Conservation (phyloP, 1,140 invertebrate species). For the Aethina tumida region DNA sequence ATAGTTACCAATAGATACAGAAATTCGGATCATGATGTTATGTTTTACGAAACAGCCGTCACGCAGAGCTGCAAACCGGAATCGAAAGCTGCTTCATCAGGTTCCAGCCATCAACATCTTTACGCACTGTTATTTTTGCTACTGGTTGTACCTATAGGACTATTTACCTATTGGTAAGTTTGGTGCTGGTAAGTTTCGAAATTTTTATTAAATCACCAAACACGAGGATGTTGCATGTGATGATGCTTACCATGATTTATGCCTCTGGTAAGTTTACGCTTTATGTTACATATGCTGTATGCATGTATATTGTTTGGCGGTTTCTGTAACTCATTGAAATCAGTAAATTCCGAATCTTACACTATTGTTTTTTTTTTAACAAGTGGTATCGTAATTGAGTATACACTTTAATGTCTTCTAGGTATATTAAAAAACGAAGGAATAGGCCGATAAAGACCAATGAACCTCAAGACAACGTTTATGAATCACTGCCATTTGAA, state of each 20-base stretch:
- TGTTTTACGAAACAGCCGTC: conserved; percentile 23
- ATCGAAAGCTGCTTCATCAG: conserved; percentile 1
- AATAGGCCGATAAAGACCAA: conserved; percentile 4
- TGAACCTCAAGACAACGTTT: conserved; percentile 18
- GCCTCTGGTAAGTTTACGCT: too few relatives aligned
- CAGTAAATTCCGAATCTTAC: too few relatives aligned
- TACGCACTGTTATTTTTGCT: conserved; percentile 20
- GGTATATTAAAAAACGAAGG: conserved; percentile 19
- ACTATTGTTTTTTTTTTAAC: conserved; percentile 1
- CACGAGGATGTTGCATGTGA: neutral
- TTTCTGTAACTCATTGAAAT: neutral
- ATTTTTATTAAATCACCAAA: neutral
- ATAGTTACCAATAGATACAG: conserved; percentile 23
- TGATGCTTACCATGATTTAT: neutral
- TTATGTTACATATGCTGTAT: neutral
- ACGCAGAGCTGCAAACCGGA: conserved; percentile 4
- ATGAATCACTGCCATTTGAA: conserved; percentile 26
- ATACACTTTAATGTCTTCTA: conserved; percentile 8
- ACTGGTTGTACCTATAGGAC: conserved; percentile 19
- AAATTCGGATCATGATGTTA: conserved; percentile 20
- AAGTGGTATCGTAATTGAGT: neutral
- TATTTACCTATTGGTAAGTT: conserved; percentile 20
- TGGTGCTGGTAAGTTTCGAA: neutral
- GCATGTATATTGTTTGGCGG: neutral
- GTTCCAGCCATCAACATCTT: conserved; percentile 13